Evolutionary conservation across 23 tunicate species (phyloP).

Genomic region (Botrylloides violaceus): DNA sequence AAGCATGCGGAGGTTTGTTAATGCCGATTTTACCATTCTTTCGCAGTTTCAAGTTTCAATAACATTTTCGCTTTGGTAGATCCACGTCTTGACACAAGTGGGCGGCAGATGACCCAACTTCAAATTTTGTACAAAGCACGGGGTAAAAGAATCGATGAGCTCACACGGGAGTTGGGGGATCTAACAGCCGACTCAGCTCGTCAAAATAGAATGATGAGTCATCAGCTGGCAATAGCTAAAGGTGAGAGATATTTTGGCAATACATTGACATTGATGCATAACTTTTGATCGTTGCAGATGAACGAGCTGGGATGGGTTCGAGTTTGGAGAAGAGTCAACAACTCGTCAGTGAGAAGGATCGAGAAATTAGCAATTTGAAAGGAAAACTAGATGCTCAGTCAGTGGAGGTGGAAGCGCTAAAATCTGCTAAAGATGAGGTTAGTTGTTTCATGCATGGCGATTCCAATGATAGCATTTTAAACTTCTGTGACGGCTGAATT

Average conservation of each 20-base stretch:
- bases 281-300: constrained; percentile 34
- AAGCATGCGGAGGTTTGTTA: neutral
- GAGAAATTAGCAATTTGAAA: constrained; percentile 37
- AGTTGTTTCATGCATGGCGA: neutral
- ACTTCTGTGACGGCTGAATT: too few species aligned
- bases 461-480: too few species aligned
- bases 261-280: neutral
- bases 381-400: constrained; percentile 32
- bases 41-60: neutral
- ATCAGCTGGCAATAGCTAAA: constrained; percentile 82
- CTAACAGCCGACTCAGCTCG: constrained; percentile 48
- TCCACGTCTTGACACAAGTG: neutral
- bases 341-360: constrained; percentile 53
- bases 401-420: constrained; percentile 54
- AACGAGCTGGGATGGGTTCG: constrained; percentile 49
- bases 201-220: constrained; percentile 62
- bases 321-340: constrained; percentile 71
- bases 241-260: constrained; percentile 25
- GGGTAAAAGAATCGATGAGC: constrained; percentile 63
- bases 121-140: constrained; percentile 83
- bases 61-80: neutral
- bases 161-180: constrained; percentile 52
- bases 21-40: neutral
- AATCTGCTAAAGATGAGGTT: constrained; percentile 62
- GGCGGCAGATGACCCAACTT: constrained; percentile 61